Base-by-base conservation (phyloP, 2,113 vertebrate species). In the Apaloderma vittatum region DNA sequence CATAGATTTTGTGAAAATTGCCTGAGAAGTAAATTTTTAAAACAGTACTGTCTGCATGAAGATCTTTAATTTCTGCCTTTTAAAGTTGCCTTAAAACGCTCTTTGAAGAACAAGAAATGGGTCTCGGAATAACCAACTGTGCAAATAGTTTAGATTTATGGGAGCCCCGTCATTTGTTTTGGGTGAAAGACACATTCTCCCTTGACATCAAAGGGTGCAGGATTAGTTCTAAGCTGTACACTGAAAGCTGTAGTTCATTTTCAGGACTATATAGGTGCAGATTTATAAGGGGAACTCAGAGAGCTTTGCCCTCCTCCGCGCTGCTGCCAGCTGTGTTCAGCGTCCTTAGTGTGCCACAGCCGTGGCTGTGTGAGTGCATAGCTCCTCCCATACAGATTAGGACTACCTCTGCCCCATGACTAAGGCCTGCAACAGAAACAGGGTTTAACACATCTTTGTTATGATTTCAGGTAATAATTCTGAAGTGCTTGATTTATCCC, bases 341-440 rank as follows among this genome's bases (percentile, higher is more conserved):
- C 15, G 43, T 58, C n/a, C 6, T 13, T 13, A 6, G n/a, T 4
- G 51, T 75, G 66, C 88, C 58, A 59, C 61, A 20, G 48, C 34
- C 82, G 30, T 4, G n/a, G 59, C 8, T 91, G 63, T 65, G 5
- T 32, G 78, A 75, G 63, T 49, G 51, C 65, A 15, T 34, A 45
- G 57, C 91, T 94, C 93, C 93, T 91, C 83, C 94, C 83, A 86
- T 16, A 59, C 11, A 59, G 55, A 81, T 71, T 62, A 94, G 48
- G 51, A 59, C 72, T 43, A 63, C 37, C 93, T 67, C 68, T 76
- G 75, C 89, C 76, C 89, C 52, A 52, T 91, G 91, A 94, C 93
- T 96, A 72, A 94, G 70, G 81, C 36, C 70, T 82, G 58, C 18
- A 91, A 81, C 29, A 87, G 21, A 68, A 89, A 48, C 27, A 36